Evolutionary conservation across 2,113 vertebrate species (phyloP).

Genomic region (Trogon melanurus): DNA sequence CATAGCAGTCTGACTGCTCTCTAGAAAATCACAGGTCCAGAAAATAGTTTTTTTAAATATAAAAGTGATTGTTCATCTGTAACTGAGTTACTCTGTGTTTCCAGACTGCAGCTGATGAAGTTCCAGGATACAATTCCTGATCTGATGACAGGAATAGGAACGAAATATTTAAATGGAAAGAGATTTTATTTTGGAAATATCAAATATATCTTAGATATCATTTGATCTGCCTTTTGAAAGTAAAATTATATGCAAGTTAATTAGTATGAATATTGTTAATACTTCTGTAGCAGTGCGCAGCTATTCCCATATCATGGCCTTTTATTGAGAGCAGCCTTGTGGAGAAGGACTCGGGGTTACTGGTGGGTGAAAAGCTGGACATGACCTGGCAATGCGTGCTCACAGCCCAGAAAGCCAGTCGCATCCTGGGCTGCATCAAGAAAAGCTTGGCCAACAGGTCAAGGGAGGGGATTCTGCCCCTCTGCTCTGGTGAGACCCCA

Average conservation of each 20-base stretch:
- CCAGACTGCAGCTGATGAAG: not conserved
- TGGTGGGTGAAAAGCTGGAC: not conserved
- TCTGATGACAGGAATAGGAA: not conserved
- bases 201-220: not conserved
- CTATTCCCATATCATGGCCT: not conserved
- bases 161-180: not conserved
- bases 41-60: not conserved
- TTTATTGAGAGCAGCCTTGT: not conserved
- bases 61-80: not conserved
- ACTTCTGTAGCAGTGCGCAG: not conserved
- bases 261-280: not conserved
- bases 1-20: not conserved
- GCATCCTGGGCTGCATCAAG: too few relatives aligned
- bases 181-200: not conserved
- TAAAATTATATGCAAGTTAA: not conserved
- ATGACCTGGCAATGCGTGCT: rapidly evolving
- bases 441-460: not conserved
- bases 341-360: not conserved
- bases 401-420: too few relatives aligned
- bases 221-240: not conserved
- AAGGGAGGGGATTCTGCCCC: not conserved
- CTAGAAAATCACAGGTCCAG: not conserved
- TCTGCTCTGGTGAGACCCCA: not conserved
- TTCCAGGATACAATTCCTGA: not conserved
- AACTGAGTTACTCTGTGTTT: not conserved